A percentile compares a stretch with the other conserved stretches of the same genome.
Conservation (phyloP, 2,797 vertebrate species). For the Adrianichthys oophorus region DNA sequence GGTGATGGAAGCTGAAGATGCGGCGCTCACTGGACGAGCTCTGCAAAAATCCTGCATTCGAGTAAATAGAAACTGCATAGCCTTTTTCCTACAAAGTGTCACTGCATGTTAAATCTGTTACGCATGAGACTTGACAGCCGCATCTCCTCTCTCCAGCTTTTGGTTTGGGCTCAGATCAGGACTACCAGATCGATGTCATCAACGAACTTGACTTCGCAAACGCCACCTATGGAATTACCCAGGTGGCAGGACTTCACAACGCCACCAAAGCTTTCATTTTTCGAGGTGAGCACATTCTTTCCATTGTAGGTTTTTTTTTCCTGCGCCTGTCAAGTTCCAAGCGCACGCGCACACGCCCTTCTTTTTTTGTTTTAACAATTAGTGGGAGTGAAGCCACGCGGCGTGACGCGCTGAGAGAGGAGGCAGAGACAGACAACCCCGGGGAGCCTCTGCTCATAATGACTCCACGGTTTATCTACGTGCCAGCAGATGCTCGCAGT, state of each 20-base stretch:
- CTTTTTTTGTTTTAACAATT: slow-evolving; percentile 43
- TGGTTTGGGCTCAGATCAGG: slow-evolving; percentile 87
- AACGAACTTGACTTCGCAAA: slow-evolving; percentile 90
- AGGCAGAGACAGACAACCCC: slow-evolving; percentile 36
- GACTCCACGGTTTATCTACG: slow-evolving; percentile 63
- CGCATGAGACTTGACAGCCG: slow-evolving; percentile 8
- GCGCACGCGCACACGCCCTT: slow-evolving; percentile 1
- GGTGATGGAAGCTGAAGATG: slow-evolving; percentile 24
- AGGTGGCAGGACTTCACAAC: slow-evolving; percentile 91
- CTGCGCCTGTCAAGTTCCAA: slow-evolving; percentile 39
- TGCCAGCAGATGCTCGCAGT: slow-evolving; percentile 50
- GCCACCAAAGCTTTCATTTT: slow-evolving; percentile 93
- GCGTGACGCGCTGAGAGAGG: slow-evolving; percentile 40
- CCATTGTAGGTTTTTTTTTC: background rate
- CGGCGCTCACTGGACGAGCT: slow-evolving; percentile 6
- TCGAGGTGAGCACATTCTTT: slow-evolving; percentile 81
- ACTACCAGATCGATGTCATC: slow-evolving; percentile 91
- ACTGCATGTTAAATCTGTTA: no score
- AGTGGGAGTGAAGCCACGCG: slow-evolving; percentile 34
- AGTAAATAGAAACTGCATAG: slow-evolving; percentile 16
- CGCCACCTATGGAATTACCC: slow-evolving; percentile 87
- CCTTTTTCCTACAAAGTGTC: slow-evolving; percentile 8
- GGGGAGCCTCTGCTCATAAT: slow-evolving; percentile 54
- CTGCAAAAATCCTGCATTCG: background rate
- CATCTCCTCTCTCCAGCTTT: slow-evolving; percentile 72